These are phyloP conservation scores for Scelioninae gen. 1 DNA, from an alignment of 2,888 invertebrate species.

Conservation along the genomic window DNA sequence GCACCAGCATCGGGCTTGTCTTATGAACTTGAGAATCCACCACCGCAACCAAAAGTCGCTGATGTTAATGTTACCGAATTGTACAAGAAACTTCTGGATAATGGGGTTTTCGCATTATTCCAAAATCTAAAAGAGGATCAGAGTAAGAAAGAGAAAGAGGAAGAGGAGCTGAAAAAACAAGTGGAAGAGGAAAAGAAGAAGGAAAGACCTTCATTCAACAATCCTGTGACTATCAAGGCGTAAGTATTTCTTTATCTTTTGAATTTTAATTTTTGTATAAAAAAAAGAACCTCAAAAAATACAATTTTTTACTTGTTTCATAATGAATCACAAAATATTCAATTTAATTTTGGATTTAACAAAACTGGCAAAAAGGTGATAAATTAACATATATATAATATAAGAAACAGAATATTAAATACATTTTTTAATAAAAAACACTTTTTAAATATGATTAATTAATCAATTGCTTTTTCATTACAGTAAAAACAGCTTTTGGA, in stretches of 20 bases:
- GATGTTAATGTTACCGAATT: constrained; percentile 87
- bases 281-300: too few species aligned
- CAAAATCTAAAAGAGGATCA: too few species aligned
- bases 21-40: constrained; percentile 79
- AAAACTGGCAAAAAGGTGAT: too few species aligned
- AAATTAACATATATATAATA: too few species aligned
- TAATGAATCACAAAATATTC: too few species aligned
- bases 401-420: too few species aligned
- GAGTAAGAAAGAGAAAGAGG: constrained; percentile 71
- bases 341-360: too few species aligned
- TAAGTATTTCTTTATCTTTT: constrained; percentile 84
- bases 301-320: neutral
- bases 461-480: neutral
- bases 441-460: neutral
- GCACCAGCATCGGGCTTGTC: constrained; percentile 85
- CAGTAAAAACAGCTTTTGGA: neutral
- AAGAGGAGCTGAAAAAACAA: constrained; percentile 66
- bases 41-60: constrained; percentile 80
- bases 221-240: constrained; percentile 90
- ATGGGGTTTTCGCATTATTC: constrained; percentile 89
- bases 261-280: neutral
- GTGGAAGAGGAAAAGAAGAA: constrained; percentile 76
- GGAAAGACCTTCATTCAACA: constrained; percentile 87
- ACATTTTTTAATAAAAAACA: too few species aligned
- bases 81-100: constrained; percentile 93